Percentiles rank a stretch among this genome's conserved stretches.
phyloP scores from a whole-genome alignment of 2,797 vertebrate genomes.

The Sebastes ruberrimus region DNA sequence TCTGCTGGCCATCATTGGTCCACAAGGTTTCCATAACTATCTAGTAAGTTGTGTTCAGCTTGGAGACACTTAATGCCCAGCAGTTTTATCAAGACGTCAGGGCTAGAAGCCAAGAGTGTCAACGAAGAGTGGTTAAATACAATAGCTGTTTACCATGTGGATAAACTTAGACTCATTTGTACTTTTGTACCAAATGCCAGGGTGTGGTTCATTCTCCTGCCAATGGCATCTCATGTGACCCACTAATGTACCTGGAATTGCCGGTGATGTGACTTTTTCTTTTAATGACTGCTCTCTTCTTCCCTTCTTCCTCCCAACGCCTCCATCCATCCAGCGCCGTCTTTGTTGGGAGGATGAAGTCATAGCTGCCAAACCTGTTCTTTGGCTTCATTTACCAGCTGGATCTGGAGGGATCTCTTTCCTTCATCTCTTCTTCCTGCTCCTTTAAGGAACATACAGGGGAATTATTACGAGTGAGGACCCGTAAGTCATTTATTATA shows the following conservation, averaged over 20 bases:
- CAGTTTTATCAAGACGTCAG: not conserved
- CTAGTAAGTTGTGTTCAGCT: not conserved
- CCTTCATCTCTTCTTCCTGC: constrained; percentile 36
- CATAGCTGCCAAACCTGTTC: constrained; percentile 68
- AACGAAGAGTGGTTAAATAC: not conserved
- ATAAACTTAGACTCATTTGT: not conserved
- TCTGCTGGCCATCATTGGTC: constrained; percentile 33
- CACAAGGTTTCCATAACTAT: constrained; percentile 25
- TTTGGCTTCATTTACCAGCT: constrained; percentile 48
- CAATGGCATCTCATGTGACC: constrained; percentile 10
- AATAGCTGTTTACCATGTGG: not conserved
- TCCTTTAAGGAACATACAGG: constrained; percentile 20
- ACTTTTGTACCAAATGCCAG: not conserved
- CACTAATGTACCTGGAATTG: constrained; percentile 30
- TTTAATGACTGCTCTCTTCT: constrained; percentile 1
- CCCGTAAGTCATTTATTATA: not conserved
- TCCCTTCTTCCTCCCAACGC: constrained; percentile 16
- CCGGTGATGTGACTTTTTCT: constrained; percentile 20
- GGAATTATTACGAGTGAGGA: not conserved
- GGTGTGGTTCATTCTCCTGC: constrained; percentile 65
- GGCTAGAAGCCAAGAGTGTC: not conserved
- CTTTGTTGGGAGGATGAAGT: constrained; percentile 43
- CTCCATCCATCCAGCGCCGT: constrained; percentile 28
- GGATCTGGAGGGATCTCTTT: constrained; percentile 46
- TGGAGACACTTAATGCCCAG: not conserved